These are phyloP conservation scores for Slavum lentiscoides DNA, from an alignment of 2,888 invertebrate species.

Conservation along the genomic window DNA sequence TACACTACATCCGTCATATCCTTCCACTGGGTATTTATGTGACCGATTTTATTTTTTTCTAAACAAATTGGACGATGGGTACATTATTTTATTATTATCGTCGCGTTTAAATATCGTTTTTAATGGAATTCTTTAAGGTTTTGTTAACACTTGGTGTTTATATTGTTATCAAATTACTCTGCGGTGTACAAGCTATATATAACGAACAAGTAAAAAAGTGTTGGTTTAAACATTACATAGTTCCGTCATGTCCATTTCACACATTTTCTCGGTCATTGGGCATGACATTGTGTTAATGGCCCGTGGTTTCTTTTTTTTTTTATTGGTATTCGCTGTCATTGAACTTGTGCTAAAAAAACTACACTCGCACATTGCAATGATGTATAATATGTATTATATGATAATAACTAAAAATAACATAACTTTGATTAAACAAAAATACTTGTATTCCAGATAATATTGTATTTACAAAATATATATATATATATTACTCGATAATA, in stretches of 20 bases:
- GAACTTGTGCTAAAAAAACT: conserved; percentile 16
- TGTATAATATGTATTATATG: not conserved
- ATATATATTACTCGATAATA: too few species aligned
- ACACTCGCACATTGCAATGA: not conserved
- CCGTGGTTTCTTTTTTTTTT: conserved; percentile 6
- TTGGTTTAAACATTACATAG: conserved; percentile 11
- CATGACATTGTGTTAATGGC: conserved; percentile 48
- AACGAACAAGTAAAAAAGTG: conserved; percentile 5
- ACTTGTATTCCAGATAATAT: too few species aligned
- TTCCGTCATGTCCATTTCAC: conserved; percentile 19
- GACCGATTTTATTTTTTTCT: too few species aligned
- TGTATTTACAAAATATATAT: too few species aligned
- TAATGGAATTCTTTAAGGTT: not conserved
- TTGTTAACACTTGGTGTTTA: not conserved
- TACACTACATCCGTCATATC: too few species aligned
- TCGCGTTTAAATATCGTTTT: conserved; percentile 3
- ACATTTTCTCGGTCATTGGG: conserved; percentile 42
- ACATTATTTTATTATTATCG: not conserved
- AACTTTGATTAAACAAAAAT: too few species aligned
- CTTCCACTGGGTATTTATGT: too few species aligned
- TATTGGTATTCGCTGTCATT: conserved; percentile 45
- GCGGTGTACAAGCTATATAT: not conserved
- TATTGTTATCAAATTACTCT: not conserved
- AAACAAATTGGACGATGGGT: not conserved
- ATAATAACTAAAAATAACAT: not conserved